These are phyloP conservation scores for Monopis laevigella DNA, from an alignment of 2,888 invertebrate species.

Conservation along the genomic window DNA sequence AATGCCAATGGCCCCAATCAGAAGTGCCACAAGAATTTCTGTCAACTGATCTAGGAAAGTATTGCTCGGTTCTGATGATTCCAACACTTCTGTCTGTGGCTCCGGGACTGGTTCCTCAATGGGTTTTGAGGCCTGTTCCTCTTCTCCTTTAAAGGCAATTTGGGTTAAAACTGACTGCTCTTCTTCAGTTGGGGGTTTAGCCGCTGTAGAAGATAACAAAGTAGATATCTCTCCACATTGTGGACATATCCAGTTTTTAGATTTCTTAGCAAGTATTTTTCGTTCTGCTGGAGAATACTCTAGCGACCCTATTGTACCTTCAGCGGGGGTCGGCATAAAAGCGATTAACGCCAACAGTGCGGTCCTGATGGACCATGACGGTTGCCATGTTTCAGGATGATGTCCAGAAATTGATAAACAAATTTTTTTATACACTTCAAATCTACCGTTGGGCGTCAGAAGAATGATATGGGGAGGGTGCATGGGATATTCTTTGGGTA, in stretches of 20 bases:
- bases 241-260: conserved; percentile 43
- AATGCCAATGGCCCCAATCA: conserved; percentile 50
- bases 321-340: conserved; percentile 92
- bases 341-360: conserved; percentile 91
- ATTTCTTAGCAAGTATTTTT: conserved; percentile 80
- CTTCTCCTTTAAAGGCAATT: conserved; percentile 61
- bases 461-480: conserved; percentile 96
- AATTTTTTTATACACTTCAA: conserved; percentile 93
- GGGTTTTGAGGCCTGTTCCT: conserved; percentile 43
- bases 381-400: conserved; percentile 98
- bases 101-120: conserved; percentile 35
- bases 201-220: conserved; percentile 52
- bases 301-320: conserved; percentile 90
- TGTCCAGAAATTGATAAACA: conserved; percentile 95
- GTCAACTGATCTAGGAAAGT: conserved; percentile 52
- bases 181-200: conserved; percentile 56
- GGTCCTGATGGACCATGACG: conserved; percentile 95
- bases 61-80: conserved; percentile 43
- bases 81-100: conserved; percentile 36
- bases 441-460: conserved; percentile 92
- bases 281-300: conserved; percentile 90
- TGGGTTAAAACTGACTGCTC: conserved; percentile 55
- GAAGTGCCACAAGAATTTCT: conserved; percentile 49
- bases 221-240: conserved; percentile 51
- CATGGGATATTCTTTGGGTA: conserved; percentile 97